Base-by-base conservation (phyloP, 2,888 invertebrate species). In the Machimus rusticus region DNA sequence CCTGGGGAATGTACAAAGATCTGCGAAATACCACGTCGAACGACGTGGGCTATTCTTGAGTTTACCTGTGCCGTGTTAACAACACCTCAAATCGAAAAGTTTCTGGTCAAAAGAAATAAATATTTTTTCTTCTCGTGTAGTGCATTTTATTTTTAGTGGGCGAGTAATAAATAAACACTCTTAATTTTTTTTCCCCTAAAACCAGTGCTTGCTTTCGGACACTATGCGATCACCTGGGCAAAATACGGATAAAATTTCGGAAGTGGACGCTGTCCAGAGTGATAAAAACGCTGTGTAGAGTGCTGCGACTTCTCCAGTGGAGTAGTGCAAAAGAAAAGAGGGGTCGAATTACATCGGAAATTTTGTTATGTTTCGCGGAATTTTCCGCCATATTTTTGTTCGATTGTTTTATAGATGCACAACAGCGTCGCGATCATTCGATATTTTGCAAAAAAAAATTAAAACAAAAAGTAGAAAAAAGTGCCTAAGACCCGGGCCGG, bases 51-150 rank as follows among this genome's bases (percentile, higher is more conserved):
- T 86, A 86, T 86, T 86, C 76, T 55, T 77, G 37, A 86, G 86
- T 86, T 28, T 86, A 86, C 86, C 86, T 86, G 86, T 77, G 86
- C 77, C 86, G 77, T 55, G 86, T 86, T 85, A 85, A 85, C 76
- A 86, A 34, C 84, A 31, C 9, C 23, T 37, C 16, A 12, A 46
- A 1, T 66, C 37, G 46, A 6, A 0, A 14, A 23, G 78, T 78
- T 78, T 3, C 23, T 78, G 43, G 43, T 43, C 46, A 39, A 19
- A 46, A 4, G 12, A 46, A 46, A 14, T 46, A 14, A 14, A 14
- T 46, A 16, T 46, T 46, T 46, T 46, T 46, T 57, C 55, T 81
- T 81, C 34, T n/a, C 51, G 55, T 81, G 6, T 46, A 46, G 43
- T 46, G 16, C 2, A 8, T 6, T 16, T 31, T 55, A 23, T 5